Evolutionary conservation across 2,888 invertebrate species (phyloP).

Genomic region (Hermaeophaga mercurialis): DNA sequence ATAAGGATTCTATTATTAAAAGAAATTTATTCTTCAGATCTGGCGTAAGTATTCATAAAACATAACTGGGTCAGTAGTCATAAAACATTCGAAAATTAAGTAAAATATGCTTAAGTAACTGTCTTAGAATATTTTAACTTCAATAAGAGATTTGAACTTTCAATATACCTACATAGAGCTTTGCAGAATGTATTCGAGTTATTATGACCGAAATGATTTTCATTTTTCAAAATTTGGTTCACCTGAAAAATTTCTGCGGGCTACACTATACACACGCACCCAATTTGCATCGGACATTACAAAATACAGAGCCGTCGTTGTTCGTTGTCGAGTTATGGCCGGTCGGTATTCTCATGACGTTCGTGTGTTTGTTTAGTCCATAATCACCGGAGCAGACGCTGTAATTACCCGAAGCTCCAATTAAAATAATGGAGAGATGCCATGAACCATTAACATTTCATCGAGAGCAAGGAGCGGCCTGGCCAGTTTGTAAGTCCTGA

Average conservation of each 20-base stretch:
- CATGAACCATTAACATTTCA: slow-evolving; percentile 60
- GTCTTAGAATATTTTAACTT: too few relatives aligned
- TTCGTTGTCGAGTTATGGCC: slow-evolving; percentile 38
- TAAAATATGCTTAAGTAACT: too few relatives aligned
- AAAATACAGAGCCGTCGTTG: slow-evolving; percentile 25
- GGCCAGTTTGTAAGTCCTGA: neutral
- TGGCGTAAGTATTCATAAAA: too few relatives aligned
- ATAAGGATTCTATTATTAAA: too few relatives aligned
- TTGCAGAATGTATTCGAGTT: too few relatives aligned
- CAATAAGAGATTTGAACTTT: too few relatives aligned
- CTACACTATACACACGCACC: slow-evolving; percentile 8
- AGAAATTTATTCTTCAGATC: too few relatives aligned
- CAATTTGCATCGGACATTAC: slow-evolving; percentile 34
- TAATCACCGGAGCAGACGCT: slow-evolving; percentile 55
- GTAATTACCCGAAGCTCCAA: slow-evolving; percentile 57
- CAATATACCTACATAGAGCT: too few relatives aligned
- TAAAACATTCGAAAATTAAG: too few relatives aligned
- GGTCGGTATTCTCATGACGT: slow-evolving; percentile 50
- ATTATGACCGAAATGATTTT: too few relatives aligned
- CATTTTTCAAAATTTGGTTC: neutral
- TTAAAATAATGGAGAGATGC: slow-evolving; percentile 60
- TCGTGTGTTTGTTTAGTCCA: slow-evolving; percentile 57
- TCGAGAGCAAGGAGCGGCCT: slow-evolving; percentile 33
- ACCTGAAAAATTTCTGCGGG: neutral
- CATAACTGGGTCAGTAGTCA: too few relatives aligned